These are phyloP conservation scores for Sebastes variabilis DNA, from an alignment of 2,797 vertebrate genomes.

Conservation along the genomic window DNA sequence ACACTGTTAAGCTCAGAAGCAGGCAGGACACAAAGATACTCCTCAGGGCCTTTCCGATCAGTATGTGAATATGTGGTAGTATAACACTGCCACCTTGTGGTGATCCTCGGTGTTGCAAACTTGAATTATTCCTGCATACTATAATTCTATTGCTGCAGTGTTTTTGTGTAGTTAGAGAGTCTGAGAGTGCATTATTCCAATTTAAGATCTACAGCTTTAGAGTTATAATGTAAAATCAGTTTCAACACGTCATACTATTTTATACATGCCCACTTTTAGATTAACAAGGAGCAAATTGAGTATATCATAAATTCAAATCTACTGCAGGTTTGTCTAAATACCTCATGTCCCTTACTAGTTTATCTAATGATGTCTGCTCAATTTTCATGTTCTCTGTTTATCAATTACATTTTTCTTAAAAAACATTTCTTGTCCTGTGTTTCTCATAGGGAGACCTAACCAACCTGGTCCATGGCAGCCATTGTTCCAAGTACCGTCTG, in stretches of 20 bases:
- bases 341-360: neutral
- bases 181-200: neutral
- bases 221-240: neutral
- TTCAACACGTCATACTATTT: neutral
- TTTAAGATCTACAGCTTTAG: neutral
- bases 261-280: neutral
- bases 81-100: constrained; percentile 63
- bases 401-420: neutral
- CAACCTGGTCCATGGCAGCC: constrained; percentile 97
- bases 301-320: neutral
- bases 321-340: neutral
- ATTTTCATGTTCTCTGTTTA: neutral
- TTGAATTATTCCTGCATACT: neutral
- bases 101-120: neutral
- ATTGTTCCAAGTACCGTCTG: constrained; percentile 96
- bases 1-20: neutral
- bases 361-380: neutral
- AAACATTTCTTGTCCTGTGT: neutral
- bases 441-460: constrained; percentile 92
- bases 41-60: neutral
- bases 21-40: neutral
- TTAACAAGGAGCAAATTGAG: neutral
- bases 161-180: neutral
- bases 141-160: neutral
- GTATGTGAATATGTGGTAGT: neutral